phyloP scores from a whole-genome alignment of 2,888 invertebrate species.

The Stenodera caucasica region DNA sequence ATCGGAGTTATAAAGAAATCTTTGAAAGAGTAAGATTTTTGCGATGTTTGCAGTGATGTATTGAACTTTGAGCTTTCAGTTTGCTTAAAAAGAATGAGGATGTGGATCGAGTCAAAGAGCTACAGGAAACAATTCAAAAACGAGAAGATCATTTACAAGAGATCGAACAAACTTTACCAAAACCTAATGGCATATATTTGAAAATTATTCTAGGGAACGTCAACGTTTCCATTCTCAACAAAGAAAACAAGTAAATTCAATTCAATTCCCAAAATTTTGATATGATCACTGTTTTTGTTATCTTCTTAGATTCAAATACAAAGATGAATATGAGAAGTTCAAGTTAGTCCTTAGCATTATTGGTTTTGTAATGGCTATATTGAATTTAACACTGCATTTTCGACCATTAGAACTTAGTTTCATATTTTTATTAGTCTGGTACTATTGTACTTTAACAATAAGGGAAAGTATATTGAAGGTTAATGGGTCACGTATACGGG shows the following conservation, averaged over 20 bases:
- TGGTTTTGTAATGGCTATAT: constrained; percentile 78
- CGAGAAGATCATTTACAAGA: constrained; percentile 82
- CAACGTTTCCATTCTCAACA: constrained; percentile 93
- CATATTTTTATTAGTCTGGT: constrained; percentile 97
- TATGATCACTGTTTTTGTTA: too few relatives aligned
- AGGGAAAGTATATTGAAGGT: constrained; percentile 97
- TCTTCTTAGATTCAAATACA: constrained; percentile 85
- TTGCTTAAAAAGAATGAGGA: constrained; percentile 61
- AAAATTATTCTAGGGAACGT: constrained; percentile 92
- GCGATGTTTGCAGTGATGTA: too few relatives aligned
- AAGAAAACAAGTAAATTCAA: constrained; percentile 91
- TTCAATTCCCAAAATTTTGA: too few relatives aligned
- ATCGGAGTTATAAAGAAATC: constrained; percentile 70
- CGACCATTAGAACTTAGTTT: constrained; percentile 82
- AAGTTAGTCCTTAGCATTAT: constrained; percentile 90
- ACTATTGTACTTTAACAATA: constrained; percentile 98
- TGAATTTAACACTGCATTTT: constrained; percentile 60
- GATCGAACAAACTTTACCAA: constrained; percentile 88
- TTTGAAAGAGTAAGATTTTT: constrained; percentile 72
- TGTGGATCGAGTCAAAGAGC: too few relatives aligned
- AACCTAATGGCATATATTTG: constrained; percentile 84
- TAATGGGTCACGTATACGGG: constrained; percentile 94
- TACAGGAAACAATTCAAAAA: constrained; percentile 73
- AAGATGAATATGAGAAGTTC: constrained; percentile 97
- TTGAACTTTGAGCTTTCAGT: too few relatives aligned